Evolutionary conservation across 2,797 vertebrate genomes (phyloP).

Genomic region (Salarias fasciatus): DNA sequence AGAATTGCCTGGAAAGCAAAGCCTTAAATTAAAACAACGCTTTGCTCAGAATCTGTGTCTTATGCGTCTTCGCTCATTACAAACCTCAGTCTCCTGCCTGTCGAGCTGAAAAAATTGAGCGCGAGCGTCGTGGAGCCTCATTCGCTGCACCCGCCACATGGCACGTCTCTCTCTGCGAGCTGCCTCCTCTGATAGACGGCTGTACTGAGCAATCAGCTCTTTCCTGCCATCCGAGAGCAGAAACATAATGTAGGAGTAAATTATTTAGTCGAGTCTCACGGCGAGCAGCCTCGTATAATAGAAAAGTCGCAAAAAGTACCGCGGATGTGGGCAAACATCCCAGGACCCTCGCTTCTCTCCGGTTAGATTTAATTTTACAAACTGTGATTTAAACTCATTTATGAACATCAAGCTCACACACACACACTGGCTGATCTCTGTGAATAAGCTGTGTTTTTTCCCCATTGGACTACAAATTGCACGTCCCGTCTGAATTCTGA

Average conservation of each 20-base stretch:
- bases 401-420: constrained; percentile 1
- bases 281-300: not conserved
- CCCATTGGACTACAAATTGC: constrained; percentile 12
- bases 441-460: not conserved
- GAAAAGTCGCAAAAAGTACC: not conserved
- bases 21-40: constrained; percentile 2
- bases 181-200: constrained; percentile 93
- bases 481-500: constrained; percentile 19
- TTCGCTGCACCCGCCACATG: constrained; percentile 91
- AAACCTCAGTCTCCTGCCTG: constrained; percentile 83
- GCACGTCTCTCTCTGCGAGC: constrained; percentile 89
- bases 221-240: constrained; percentile 78
- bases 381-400: not conserved
- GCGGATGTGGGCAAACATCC: not conserved
- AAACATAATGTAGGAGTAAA: constrained; percentile 2
- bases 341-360: not conserved
- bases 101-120: constrained; percentile 86
- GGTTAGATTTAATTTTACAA: too few relatives aligned
- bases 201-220: constrained; percentile 93
- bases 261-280: constrained; percentile 1
- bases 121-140: constrained; percentile 85
- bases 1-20: constrained; percentile 81
- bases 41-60: not conserved
- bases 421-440: constrained; percentile 5
- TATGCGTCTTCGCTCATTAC: constrained; percentile 22